These are phyloP conservation scores for Ptychoptera albimana DNA, from an alignment of 2,888 invertebrate species.

Conservation along the genomic window DNA sequence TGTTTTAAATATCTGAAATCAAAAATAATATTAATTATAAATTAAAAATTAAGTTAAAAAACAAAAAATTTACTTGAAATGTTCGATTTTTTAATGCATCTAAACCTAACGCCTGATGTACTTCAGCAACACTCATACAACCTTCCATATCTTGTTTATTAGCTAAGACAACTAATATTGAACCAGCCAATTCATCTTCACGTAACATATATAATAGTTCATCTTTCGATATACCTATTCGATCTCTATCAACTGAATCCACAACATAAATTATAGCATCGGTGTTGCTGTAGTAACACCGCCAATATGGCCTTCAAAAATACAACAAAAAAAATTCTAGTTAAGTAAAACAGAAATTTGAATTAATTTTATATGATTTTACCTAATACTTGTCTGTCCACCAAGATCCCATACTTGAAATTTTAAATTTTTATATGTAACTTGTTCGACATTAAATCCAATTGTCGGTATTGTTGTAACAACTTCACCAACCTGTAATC, in stretches of 20 bases:
- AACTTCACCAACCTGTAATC: slow-evolving; percentile 95
- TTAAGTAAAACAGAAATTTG: slow-evolving; percentile 1
- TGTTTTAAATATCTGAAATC: slow-evolving; percentile 79
- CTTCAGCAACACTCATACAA: slow-evolving; percentile 91
- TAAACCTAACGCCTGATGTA: slow-evolving; percentile 89
- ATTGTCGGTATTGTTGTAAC: slow-evolving; percentile 98
- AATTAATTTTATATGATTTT: slow-evolving; percentile 15
- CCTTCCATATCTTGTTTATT: slow-evolving; percentile 99
- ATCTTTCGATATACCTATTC: slow-evolving; percentile 98
- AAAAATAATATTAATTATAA: background rate
- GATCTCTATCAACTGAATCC: slow-evolving; percentile 95
- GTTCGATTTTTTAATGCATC: slow-evolving; percentile 91
- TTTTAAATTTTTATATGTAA: slow-evolving; percentile 96
- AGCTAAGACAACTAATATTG: slow-evolving; percentile 90
- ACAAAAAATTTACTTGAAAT: slow-evolving; percentile 48
- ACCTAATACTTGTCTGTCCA: slow-evolving; percentile 97
- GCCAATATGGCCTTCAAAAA: slow-evolving; percentile 92
- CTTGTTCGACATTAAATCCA: slow-evolving; percentile 98
- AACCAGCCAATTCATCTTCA: slow-evolving; percentile 94
- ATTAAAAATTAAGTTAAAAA: background rate
- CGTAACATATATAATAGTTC: slow-evolving; percentile 93
- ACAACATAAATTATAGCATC: slow-evolving; percentile 99
- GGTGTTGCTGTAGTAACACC: slow-evolving; percentile 99
- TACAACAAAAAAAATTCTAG: background rate
- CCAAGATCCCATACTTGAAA: slow-evolving; percentile 99